phyloP scores from a whole-genome alignment of 2,113 vertebrate genomes.

The Hiodon alosoides region DNA sequence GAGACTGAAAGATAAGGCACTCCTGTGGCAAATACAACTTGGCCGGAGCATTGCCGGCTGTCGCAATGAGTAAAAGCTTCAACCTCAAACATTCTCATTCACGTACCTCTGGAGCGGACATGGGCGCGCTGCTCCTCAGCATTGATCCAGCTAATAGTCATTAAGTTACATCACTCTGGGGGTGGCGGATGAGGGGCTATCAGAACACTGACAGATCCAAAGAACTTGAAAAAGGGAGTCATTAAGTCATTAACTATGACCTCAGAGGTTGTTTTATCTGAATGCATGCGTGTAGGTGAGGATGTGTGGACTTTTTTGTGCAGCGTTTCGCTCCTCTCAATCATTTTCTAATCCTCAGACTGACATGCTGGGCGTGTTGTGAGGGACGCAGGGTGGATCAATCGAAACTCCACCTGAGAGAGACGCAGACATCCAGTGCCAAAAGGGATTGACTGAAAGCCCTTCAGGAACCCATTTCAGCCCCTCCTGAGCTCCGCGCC shows the following conservation, averaged over 20 bases:
- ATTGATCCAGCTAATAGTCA: background rate
- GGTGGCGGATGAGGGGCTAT: background rate
- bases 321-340: background rate
- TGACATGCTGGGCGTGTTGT: constrained; percentile 3
- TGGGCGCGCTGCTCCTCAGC: no score
- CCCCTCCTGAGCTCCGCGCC: background rate
- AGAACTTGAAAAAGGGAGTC: background rate
- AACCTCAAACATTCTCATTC: background rate
- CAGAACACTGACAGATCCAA: constrained; percentile 10
- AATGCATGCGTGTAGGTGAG: background rate
- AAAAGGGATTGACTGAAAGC: background rate
- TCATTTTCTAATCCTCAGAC: background rate
- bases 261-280: background rate
- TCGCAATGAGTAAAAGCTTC: background rate
- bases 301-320: background rate
- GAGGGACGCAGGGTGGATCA: background rate
- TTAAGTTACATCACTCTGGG: constrained; percentile 3
- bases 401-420: background rate
- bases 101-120: background rate
- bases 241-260: constrained; percentile 15
- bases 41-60: background rate
- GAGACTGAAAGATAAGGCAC: background rate
- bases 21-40: background rate
- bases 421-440: background rate
- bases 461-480: background rate